Base-by-base conservation (phyloP, 2,113 vertebrate genomes). In the Gnathonemus longibarbis region DNA sequence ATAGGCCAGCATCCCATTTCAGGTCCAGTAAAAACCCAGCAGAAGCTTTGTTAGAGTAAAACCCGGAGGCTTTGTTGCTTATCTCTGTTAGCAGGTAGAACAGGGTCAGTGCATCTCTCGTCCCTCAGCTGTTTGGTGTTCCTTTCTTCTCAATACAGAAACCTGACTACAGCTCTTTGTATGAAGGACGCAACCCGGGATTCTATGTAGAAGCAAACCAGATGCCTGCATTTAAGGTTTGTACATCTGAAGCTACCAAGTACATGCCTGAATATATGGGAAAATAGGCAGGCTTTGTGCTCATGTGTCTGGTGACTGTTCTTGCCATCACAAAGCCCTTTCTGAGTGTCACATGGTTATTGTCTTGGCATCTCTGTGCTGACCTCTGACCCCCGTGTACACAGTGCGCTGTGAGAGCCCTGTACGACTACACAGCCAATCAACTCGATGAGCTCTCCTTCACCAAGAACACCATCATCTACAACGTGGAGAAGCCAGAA, bases 131-230 rank as follows among this genome's bases (percentile, higher is more conserved):
- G n/a, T 70, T 13, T 21, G 46, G 48, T 87, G 27, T 56, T 56
- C 3, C 21, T 1, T 52, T 87, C 39, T 84, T 84, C 84, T 86
- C 48, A 7, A 53, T 24, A 45, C 91, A 99, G 98, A 98, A 99
- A 93, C 98, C 98, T 0, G 98, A 99, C 93, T 99, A 99, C 0
- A 98, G 98, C 70, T 97, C 98, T 27, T 93, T 99, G 27, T 99
- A 99, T 0, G 98, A 98, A 92, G 98, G 98, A 53, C 96, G 98
- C 31, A 98, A 99, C 91, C 98, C 98, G 0, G 98, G 98, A 27
- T 98, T 99, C 94, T 99, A 99, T 0, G 98, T 99, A 93, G 98
- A 99, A 92, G 98, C 98, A 91, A 99, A 99, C 93, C 98, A 98
- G 87, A 99, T 99, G 97, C 98, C 98, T 0, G 97, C 97, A 2